A percentile compares a stretch with the other conserved stretches of the same genome.
Evolutionary conservation across 2,797 vertebrate species (phyloP).

Genomic region (Cryptoblepharus egeriae): DNA sequence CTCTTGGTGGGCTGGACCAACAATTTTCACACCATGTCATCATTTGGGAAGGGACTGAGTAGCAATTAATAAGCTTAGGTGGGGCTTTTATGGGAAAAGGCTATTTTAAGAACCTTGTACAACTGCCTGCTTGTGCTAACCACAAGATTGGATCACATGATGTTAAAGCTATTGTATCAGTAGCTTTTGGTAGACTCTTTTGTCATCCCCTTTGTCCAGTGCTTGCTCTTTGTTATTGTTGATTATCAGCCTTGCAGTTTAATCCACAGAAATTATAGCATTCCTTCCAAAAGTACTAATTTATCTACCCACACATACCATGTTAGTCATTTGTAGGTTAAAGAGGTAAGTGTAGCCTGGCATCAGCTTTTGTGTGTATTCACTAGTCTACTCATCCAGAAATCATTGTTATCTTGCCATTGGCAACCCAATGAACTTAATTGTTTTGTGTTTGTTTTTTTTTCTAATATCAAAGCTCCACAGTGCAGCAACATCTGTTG

Average conservation of each 20-base stretch:
- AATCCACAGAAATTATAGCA: background rate
- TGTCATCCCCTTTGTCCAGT: too few species aligned
- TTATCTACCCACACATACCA: background rate
- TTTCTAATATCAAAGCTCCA: slow-evolving; percentile 84
- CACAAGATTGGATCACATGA: background rate
- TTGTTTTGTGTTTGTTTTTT: background rate
- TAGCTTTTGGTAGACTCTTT: background rate
- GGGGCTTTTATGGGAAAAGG: background rate
- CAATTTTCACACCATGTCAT: background rate
- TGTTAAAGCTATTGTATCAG: background rate
- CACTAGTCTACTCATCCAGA: background rate
- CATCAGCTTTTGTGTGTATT: background rate
- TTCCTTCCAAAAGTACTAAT: background rate
- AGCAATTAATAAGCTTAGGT: background rate
- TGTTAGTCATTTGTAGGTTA: background rate
- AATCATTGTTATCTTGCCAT: background rate
- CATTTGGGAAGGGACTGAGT: background rate
- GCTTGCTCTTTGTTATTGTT: background rate
- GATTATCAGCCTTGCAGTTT: background rate
- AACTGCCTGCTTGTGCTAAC: background rate
- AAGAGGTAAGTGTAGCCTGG: background rate
- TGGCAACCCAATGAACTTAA: background rate
- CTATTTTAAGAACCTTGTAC: background rate
- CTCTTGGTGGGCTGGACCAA: background rate
- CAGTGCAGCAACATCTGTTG: slow-evolving; percentile 85